Evolutionary conservation across 2,113 vertebrate species (phyloP), one percentile per base, ranked within the genome.

Genomic region (Pteruthius melanotis): DNA sequence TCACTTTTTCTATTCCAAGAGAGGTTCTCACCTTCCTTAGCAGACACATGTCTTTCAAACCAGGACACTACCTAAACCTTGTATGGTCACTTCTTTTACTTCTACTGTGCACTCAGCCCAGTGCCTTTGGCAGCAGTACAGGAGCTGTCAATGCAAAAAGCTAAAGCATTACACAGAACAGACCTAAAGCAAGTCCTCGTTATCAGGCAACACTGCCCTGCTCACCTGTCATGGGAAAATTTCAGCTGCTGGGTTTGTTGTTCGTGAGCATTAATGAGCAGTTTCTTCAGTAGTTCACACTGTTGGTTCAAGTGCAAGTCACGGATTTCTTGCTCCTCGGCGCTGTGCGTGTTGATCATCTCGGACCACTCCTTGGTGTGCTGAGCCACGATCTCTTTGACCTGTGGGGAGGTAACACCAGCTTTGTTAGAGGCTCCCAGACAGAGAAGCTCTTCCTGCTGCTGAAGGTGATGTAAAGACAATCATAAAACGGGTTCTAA

Each of bases 331-430:
- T 99, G 99, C 96, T 99, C 99, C 94, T 99, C 99, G 0, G 97
- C 98, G 64, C 98, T 98, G 97, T 99, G 99, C 0, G 98, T 98
- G 60, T 98, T 98, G 95, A 99, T 98, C 98, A 99, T 98, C 95
- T 99, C 99, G 0, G 99, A 99, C 99, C 99, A 99, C 94, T 99
- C 99, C 79, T 99, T 99, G 13, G 99, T 99, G 97, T 99, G 99
- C 96, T 99, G 99, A 1, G 99, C 99, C 80, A 99, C 99, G 21
- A 99, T 98, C 96, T 99, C 99, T 96, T 99, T 99, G 60, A 99
- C 99, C 99, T 99, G 85, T 15, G 19, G 40, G 71, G 47, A 89
- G 42, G 17, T 3, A 90, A 63, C 31, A 30, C 40, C 35, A 64
- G 22, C 53, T 63, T 47, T 49, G 20, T 49, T 37, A 84, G 50